Percentiles rank a stretch among this genome's conserved stretches.
phyloP scores from a whole-genome alignment of 2,888 invertebrate species.

The Steinernema carpocapsae region DNA sequence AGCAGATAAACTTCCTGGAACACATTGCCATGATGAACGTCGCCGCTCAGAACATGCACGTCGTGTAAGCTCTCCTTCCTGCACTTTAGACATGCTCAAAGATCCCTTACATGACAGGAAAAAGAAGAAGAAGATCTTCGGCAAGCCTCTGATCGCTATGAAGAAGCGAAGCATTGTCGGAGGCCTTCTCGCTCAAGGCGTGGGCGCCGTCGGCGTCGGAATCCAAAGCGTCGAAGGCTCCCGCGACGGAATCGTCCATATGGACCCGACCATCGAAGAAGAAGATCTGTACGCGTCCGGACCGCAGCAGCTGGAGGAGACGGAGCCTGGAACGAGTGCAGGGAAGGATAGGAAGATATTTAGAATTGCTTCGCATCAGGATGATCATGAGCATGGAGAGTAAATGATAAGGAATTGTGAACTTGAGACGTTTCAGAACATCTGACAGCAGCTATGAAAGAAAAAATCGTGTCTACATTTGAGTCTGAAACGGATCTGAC shows the following conservation, averaged over 20 bases:
- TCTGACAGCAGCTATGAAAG: too few species aligned
- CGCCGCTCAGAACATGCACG: background rate
- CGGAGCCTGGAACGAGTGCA: background rate
- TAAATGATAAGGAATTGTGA: background rate
- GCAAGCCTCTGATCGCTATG: slow-evolving; percentile 1
- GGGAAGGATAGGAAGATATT: background rate
- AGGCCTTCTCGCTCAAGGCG: slow-evolving; percentile 12
- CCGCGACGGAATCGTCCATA: slow-evolving; percentile 3
- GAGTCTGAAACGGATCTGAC: too few species aligned
- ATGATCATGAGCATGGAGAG: slow-evolving; percentile 3
- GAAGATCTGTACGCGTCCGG: slow-evolving; percentile 7
- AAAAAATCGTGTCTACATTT: too few species aligned
- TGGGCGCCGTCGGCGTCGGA: slow-evolving; percentile 6
- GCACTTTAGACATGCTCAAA: too few species aligned
- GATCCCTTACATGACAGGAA: background rate
- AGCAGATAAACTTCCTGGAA: slow-evolving; percentile 24
- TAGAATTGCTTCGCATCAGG: slow-evolving; percentile 15
- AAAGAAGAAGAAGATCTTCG: slow-evolving; percentile 10
- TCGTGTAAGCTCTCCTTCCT: slow-evolving; percentile 6
- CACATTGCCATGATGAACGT: slow-evolving; percentile 19
- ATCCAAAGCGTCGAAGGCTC: slow-evolving; percentile 31
- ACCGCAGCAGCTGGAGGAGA: background rate
- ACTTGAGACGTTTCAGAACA: too few species aligned
- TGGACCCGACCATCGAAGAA: slow-evolving; percentile 17
- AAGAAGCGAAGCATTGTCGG: slow-evolving; percentile 37